Conservation (phyloP, 2,113 vertebrate species). For the Loxodonta africana region DNA sequence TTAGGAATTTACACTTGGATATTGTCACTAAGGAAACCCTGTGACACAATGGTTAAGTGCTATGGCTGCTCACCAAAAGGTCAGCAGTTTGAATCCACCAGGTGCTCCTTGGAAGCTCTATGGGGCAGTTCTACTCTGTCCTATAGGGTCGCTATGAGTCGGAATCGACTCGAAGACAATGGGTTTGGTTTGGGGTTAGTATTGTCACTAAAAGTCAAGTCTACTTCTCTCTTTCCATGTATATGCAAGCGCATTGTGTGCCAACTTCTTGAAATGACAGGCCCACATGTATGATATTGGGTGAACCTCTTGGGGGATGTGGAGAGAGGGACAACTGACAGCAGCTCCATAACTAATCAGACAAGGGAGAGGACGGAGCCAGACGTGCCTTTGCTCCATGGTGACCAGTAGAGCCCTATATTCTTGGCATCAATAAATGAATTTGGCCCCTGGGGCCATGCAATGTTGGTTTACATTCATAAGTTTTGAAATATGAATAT, state of each 20-base stretch:
- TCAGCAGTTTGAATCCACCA: too few species aligned
- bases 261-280: not conserved
- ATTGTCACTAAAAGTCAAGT: not conserved
- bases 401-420: not conserved
- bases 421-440: not conserved
- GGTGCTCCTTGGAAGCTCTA: too few species aligned
- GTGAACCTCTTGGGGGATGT: not conserved
- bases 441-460: not conserved
- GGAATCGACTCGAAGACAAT: too few species aligned
- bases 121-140: too few species aligned
- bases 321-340: not conserved
- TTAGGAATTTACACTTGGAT: not conserved
- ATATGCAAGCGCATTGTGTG: not conserved
- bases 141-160: too few species aligned
- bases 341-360: not conserved
- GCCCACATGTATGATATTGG: not conserved
- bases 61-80: too few species aligned
- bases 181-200: too few species aligned
- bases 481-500: conserved; percentile 23
- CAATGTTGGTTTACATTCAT: not conserved
- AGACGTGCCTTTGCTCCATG: not conserved
- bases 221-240: not conserved
- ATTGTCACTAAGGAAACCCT: not conserved
- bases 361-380: not conserved
- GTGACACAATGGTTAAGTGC: too few species aligned